Conservation (phyloP, 1,140 invertebrate genomes). For the Penaeus chinensis region DNA sequence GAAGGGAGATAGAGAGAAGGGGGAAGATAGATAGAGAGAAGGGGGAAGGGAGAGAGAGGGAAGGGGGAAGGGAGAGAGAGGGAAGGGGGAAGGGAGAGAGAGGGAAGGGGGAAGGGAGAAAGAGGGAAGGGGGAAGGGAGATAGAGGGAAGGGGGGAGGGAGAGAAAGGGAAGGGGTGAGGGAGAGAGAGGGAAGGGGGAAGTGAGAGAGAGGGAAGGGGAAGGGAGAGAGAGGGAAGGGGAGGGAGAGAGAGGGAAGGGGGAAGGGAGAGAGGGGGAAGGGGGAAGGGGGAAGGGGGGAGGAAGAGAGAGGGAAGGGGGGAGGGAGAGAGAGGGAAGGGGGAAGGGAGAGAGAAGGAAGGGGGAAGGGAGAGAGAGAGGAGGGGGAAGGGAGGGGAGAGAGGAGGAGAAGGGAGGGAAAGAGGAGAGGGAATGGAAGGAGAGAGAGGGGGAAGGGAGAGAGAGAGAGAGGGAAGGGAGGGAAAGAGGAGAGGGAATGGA, state of each 20-base stretch:
- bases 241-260: neutral
- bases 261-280: neutral
- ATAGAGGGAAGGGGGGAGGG: neutral
- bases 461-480: too few relatives aligned
- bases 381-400: neutral
- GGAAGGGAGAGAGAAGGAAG: neutral
- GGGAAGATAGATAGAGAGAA: neutral
- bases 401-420: neutral
- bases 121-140: neutral
- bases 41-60: neutral
- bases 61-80: neutral
- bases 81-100: neutral
- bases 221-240: conserved; percentile 1
- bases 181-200: conserved; percentile 8
- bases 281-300: neutral
- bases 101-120: neutral
- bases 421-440: neutral
- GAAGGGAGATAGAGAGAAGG: neutral
- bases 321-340: neutral
- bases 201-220: too few relatives aligned
- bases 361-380: neutral
- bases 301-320: neutral
- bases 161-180: neutral
- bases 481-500: neutral
- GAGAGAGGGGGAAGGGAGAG: neutral